phyloP scores from a whole-genome alignment of 2,888 invertebrate genomes.

The Oligia strigilis region DNA sequence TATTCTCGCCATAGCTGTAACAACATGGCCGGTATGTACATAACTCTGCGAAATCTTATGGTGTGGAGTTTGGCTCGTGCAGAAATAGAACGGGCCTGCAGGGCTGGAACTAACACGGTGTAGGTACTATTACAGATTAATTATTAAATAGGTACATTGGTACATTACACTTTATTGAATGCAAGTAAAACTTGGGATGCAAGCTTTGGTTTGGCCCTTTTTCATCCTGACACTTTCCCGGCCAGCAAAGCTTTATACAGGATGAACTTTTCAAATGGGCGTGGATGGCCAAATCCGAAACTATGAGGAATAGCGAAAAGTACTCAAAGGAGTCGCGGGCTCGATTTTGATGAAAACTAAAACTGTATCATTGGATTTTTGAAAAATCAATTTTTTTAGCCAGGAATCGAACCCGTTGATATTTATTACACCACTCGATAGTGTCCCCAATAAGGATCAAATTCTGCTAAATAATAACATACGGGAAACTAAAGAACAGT shows the following conservation, averaged over 20 bases:
- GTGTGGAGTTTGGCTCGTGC: slow-evolving; percentile 59
- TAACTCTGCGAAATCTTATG: slow-evolving; percentile 63
- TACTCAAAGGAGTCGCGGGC: no score
- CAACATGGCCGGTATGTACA: slow-evolving; percentile 59
- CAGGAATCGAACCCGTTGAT: no score
- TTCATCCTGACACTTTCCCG: background rate
- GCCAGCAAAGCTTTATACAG: background rate
- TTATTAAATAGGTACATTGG: background rate
- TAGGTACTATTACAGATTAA: slow-evolving; percentile 3
- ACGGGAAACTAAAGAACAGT: no score
- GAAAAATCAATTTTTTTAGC: no score
- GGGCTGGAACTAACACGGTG: slow-evolving; percentile 52
- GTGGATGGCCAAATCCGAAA: no score
- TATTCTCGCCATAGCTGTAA: slow-evolving; percentile 61
- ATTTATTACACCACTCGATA: no score
- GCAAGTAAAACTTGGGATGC: background rate
- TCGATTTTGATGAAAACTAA: no score
- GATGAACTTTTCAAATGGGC: no score
- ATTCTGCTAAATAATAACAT: no score
- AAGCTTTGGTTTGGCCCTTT: background rate
- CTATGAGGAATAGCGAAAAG: no score
- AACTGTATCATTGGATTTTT: no score
- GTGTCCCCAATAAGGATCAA: no score
- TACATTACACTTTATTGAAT: background rate
- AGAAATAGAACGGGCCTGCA: slow-evolving; percentile 62